These are phyloP conservation scores for Pecten maximus DNA, from an alignment of 2,888 invertebrate species.

Conservation along the genomic window DNA sequence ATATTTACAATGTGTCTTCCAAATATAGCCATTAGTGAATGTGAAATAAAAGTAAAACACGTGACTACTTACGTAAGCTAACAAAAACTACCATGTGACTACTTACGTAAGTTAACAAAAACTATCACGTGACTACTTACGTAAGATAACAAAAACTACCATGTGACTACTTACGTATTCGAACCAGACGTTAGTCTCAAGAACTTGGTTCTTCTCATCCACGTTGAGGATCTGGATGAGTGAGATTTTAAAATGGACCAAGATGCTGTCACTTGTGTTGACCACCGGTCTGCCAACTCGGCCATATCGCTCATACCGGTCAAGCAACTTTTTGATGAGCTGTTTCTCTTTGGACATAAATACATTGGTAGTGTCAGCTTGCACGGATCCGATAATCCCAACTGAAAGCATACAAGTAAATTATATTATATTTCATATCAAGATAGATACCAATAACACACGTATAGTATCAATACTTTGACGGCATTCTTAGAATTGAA, in stretches of 20 bases:
- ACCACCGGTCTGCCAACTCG: conserved; percentile 74
- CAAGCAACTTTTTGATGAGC: conserved; percentile 77
- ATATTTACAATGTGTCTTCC: no score
- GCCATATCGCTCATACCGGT: conserved; percentile 71
- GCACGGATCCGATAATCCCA: neutral
- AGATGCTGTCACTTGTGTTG: conserved; percentile 71
- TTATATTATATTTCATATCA: no score
- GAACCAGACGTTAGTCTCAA: conserved; percentile 76
- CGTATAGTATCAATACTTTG: no score
- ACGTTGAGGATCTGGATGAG: conserved; percentile 76
- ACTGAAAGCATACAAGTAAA: neutral
- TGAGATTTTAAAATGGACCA: conserved; percentile 73
- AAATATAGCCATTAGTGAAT: no score
- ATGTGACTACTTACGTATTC: conserved; percentile 70
- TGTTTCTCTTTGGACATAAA: conserved; percentile 79
- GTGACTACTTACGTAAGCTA: no score
- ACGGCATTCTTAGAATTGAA: no score
- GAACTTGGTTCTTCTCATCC: conserved; percentile 76
- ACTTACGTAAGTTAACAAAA: neutral
- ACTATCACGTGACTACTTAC: no score
- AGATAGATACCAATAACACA: no score
- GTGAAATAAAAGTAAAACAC: no score
- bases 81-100: neutral
- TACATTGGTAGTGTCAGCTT: neutral
- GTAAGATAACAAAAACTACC: no score